These are phyloP conservation scores for Trissolcus brochymenae DNA, from an alignment of 2,888 invertebrate species.

Conservation along the genomic window DNA sequence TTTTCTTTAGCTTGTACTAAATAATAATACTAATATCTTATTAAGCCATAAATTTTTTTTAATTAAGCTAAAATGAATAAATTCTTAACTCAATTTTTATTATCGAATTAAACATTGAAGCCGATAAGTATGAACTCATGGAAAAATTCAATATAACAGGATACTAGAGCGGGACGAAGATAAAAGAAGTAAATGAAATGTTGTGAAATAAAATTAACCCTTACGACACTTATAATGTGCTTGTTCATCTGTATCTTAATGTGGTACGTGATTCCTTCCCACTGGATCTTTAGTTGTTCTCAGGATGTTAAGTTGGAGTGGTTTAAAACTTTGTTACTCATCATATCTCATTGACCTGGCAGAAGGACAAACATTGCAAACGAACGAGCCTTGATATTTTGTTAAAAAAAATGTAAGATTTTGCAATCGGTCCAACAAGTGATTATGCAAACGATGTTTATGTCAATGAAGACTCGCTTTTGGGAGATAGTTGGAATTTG, in stretches of 20 bases:
- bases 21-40: no score
- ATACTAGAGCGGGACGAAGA: no score
- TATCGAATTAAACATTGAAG: no score
- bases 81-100: no score
- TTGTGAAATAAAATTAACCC: conserved; percentile 63
- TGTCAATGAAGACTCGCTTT: conserved; percentile 32
- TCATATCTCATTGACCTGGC: conserved; percentile 1
- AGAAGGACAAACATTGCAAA: not conserved
- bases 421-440: not conserved
- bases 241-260: conserved; percentile 46
- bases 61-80: no score
- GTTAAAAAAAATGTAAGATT: not conserved
- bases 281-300: conserved; percentile 9
- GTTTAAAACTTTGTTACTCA: conserved; percentile 8
- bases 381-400: not conserved
- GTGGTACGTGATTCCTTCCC: conserved; percentile 57
- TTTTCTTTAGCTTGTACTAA: no score
- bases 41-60: no score
- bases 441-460: conserved; percentile 23
- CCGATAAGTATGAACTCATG: no score
- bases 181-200: conserved; percentile 61
- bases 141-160: conserved; percentile 21
- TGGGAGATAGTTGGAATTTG: conserved; percentile 43
- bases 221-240: conserved; percentile 25
- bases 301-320: no score